Evolutionary conservation across 2,797 vertebrate species (phyloP).

Genomic region (Rallus crepitans): DNA sequence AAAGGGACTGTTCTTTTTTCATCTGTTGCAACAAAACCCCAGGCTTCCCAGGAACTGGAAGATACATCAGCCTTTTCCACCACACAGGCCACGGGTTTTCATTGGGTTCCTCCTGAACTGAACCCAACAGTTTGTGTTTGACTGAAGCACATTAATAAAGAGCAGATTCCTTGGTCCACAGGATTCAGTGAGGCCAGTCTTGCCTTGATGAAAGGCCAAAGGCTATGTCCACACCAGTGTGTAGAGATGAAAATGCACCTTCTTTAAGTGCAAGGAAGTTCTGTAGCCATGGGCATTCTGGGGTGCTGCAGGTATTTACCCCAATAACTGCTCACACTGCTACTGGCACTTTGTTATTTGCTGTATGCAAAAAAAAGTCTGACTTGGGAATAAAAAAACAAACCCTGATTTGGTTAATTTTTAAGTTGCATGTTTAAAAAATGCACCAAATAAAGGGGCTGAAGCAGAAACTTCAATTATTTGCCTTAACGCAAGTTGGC

Average conservation of each 20-base stretch:
- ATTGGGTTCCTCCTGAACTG: neutral
- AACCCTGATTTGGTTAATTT: neutral
- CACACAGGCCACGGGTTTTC: neutral
- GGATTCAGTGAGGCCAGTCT: neutral
- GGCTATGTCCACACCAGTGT: rapidly evolving
- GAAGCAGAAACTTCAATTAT: neutral
- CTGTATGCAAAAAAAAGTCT: neutral
- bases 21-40: neutral
- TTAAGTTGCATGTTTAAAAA: neutral
- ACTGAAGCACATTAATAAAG: neutral
- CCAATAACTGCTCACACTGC: neutral
- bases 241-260: neutral
- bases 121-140: neutral
- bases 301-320: neutral
- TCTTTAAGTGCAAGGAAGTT: neutral
- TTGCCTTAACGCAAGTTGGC: neutral
- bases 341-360: neutral
- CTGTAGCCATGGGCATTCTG: neutral
- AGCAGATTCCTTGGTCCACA: neutral
- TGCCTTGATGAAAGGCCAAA: neutral
- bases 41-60: neutral
- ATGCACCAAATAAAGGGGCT: neutral
- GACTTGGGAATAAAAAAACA: neutral
- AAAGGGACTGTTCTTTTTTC: neutral
- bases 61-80: neutral